These are phyloP conservation scores for Troides helena DNA, from an alignment of 2,888 invertebrate genomes.

Conservation along the genomic window DNA sequence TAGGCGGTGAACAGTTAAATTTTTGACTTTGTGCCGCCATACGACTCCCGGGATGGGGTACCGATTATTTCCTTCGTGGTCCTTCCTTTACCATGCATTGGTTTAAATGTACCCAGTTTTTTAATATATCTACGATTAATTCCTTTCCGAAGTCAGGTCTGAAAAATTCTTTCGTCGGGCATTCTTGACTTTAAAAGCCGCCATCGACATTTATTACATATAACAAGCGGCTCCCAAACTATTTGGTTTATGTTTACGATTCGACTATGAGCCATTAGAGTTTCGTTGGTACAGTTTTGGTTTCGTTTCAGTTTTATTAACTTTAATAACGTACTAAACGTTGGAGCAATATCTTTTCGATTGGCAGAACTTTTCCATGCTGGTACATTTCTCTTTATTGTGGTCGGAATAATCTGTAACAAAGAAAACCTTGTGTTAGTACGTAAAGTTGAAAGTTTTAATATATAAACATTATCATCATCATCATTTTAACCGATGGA, in stretches of 20 bases:
- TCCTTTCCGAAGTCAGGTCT: conserved; percentile 60
- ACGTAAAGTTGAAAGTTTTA: background rate
- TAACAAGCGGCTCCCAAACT: conserved; percentile 71
- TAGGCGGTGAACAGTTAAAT: conserved; percentile 72
- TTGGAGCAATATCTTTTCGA: background rate
- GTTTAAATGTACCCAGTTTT: conserved; percentile 49
- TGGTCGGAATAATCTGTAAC: conserved; percentile 9
- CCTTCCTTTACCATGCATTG: conserved; percentile 73
- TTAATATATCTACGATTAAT: conserved; percentile 33
- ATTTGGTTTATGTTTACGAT: conserved; percentile 62
- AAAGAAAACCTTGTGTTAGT: conserved; percentile 5
- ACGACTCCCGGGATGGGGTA: conserved; percentile 73
- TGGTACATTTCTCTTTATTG: background rate
- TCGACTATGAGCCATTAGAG: conserved; percentile 59
- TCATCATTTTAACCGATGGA: too few relatives aligned
- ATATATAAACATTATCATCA: background rate
- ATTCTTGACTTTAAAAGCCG: conserved; percentile 61
- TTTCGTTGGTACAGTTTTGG: conserved; percentile 5
- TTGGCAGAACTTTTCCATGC: background rate
- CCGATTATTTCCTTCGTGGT: conserved; percentile 60
- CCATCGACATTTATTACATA: conserved; percentile 60
- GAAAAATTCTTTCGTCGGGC: conserved; percentile 65
- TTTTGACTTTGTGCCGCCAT: conserved; percentile 76
- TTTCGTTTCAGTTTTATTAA: conserved; percentile 2
- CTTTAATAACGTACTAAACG: background rate